phyloP scores from a whole-genome alignment of 2,113 vertebrate genomes.

The Xiphophorus hellerii region DNA sequence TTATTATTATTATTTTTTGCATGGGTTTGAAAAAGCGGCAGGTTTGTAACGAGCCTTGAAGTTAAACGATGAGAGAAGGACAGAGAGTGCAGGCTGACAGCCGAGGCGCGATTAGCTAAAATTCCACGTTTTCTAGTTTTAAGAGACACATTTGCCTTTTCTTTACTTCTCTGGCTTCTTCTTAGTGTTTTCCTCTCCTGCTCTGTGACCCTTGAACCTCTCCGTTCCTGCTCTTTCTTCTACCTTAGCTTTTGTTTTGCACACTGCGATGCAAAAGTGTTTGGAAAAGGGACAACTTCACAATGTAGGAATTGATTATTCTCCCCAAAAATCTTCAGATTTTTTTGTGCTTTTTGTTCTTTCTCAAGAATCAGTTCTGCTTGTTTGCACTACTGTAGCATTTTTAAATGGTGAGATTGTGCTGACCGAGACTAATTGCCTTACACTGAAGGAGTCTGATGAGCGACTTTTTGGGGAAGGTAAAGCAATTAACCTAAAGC shows the following conservation, averaged over 20 bases:
- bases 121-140: conserved; percentile 21
- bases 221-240: conserved; percentile 5
- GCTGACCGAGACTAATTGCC: neutral
- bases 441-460: neutral
- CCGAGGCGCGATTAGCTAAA: conserved; percentile 8
- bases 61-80: neutral
- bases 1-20: neutral
- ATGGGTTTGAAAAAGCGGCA: conserved; percentile 3
- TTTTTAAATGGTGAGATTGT: neutral
- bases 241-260: neutral
- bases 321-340: neutral
- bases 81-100: conserved; percentile 15
- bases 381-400: neutral
- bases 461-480: neutral
- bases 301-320: neutral
- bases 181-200: conserved; percentile 26
- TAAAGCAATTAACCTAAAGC: neutral
- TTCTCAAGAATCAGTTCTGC: neutral
- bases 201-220: conserved; percentile 49
- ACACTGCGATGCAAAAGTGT: conserved; percentile 46
- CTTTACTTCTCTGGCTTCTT: conserved; percentile 45
- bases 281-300: conserved; percentile 4
- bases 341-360: no score
- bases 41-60: conserved; percentile 22
- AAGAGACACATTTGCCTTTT: conserved; percentile 59